Evolutionary conservation across 1,140 invertebrate species (phyloP).

Genomic region (Tribolium castaneum): DNA sequence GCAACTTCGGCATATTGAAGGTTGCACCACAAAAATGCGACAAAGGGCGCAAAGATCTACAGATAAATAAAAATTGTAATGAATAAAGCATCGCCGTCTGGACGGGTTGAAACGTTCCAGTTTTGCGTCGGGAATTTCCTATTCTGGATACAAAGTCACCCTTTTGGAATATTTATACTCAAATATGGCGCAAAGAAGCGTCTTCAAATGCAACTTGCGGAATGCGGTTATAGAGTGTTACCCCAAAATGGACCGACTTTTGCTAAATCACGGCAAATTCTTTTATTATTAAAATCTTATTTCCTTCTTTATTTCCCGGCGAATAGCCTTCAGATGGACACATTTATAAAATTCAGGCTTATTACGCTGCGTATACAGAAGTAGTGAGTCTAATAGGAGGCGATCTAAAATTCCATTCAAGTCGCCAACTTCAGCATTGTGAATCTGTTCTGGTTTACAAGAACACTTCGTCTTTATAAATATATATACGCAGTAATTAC

Average conservation of each 20-base stretch:
- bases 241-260: background rate
- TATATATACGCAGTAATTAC: background rate
- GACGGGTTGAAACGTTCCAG: background rate
- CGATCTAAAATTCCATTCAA: conserved; percentile 4
- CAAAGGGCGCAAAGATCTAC: background rate
- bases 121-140: background rate
- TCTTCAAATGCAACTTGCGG: background rate
- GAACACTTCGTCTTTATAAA: background rate
- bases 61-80: conserved; percentile 16
- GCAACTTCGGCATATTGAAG: background rate
- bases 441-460: background rate
- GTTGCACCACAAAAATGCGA: background rate
- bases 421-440: background rate
- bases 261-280: background rate
- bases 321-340: background rate
- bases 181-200: background rate
- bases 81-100: conserved; percentile 18
- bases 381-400: background rate
- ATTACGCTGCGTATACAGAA: background rate
- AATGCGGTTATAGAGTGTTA: background rate
- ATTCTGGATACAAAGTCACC: background rate
- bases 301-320: background rate
- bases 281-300: background rate
- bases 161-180: conserved; percentile 16
- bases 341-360: background rate